These are phyloP conservation scores for Rhea pennata DNA, from an alignment of 2,113 vertebrate species.

Conservation along the genomic window DNA sequence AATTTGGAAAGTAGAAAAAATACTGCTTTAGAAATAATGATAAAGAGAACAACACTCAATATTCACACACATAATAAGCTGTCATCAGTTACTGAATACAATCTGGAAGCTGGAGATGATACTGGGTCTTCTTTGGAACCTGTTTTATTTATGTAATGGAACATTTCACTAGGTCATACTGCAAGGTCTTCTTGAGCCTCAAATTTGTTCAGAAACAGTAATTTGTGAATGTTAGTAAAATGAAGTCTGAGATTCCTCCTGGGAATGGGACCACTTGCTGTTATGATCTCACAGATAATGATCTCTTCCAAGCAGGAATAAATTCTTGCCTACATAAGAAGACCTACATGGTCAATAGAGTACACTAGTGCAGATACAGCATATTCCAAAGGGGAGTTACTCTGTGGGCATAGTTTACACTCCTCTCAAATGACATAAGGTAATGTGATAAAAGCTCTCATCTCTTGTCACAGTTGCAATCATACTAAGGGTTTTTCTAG, in stretches of 20 bases:
- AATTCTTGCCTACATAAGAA: not conserved
- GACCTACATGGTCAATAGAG: not conserved
- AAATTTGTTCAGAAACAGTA: not conserved
- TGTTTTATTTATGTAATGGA: not conserved
- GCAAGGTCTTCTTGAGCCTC: not conserved
- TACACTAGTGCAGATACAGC: not conserved
- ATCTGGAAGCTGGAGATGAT: not conserved
- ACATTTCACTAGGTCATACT: not conserved
- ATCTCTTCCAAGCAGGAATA: not conserved
- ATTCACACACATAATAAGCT: not conserved
- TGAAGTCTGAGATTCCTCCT: not conserved
- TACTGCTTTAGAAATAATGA: not conserved
- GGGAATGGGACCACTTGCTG: not conserved
- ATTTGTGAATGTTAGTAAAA: not conserved
- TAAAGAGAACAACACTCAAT: not conserved
- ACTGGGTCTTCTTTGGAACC: not conserved
- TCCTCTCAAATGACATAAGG: not conserved
- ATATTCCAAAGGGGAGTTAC: not conserved
- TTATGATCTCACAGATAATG: not conserved
- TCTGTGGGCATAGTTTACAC: not conserved
- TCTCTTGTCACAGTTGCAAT: not conserved
- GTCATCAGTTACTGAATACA: not conserved
- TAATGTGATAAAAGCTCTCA: not conserved
- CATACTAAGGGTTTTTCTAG: not conserved
- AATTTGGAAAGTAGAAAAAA: conserved; percentile 13